Evolutionary conservation across 2,888 invertebrate genomes (phyloP), one percentile per base, ranked within the genome.

Genomic region (Eumacrocentrus americanus): DNA sequence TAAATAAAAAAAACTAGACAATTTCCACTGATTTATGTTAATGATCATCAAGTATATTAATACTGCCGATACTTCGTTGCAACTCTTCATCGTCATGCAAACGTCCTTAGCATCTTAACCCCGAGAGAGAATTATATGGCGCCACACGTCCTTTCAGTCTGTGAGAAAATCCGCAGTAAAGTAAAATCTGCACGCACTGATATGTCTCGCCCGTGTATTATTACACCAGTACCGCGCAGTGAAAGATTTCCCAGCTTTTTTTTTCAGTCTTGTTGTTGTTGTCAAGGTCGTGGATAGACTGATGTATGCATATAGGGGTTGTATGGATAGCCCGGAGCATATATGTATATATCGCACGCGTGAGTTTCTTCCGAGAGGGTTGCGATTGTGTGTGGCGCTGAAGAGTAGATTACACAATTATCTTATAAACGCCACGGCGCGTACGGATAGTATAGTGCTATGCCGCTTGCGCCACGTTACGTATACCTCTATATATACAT

Each of bases 351-450:
- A n/a, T n/a, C n/a, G n/a, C 44, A 4, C 14, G 23, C 23, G 14
- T 14, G 20, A 46, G n/a, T 46, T 42, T 67, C 22, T 42, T 29
- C 58, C 64, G 66, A 57, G 23, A 69, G 72, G 70, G n/a, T 29
- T 29, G 29, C 29, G 29, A 71, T 73, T 71, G 72, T 72, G 72
- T 69, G 70, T 70, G 67, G 71, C 67, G 69, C 66, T 64, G 58
- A 42, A 66, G 70, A 72, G 74, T 71, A 71, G 70, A 75, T 74
- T 75, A 75, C 72, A 69, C 74, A 73, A 75, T 75, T 75, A 75
- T 73, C 75, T 75, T 72, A 74, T 73, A 71, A 74, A 71, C 70
- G 70, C 66, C 44, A 67, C 67, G 69, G 67, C 67, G 68, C 70
- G 70, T 64, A n/a, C n/a, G n/a, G n/a, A n/a, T n/a, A n/a, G n/a